Evolutionary conservation across 2,888 invertebrate genomes (phyloP), one percentile per base, ranked within the genome.

Genomic region (Tetragonisca angustula): DNA sequence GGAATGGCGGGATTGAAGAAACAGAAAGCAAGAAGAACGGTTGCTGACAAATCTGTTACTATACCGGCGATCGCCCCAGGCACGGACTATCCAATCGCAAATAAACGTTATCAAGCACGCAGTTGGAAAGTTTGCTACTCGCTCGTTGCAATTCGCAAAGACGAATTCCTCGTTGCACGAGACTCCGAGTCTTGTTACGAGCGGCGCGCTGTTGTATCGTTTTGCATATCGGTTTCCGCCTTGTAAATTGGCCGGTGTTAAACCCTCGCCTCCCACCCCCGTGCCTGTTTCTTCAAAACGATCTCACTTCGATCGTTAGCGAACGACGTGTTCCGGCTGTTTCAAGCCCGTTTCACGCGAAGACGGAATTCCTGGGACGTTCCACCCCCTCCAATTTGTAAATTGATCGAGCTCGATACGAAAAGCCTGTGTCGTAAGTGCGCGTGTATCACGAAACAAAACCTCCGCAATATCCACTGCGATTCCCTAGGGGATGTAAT

Each of bases 21-120:
- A 62, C 4, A 19, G 11, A 21, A 32, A 62, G 21, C 19, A 21
- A 32, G 0, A 21, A 4, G 11, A 15, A 17, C 65, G 49, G n/a
- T n/a, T 65, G 49, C 21, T 43, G 27, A 9, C 9, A 49, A 64
- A 77, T 64, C 61, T 32, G 36, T 71, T n/a, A 59, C 43, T 43
- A 43, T 50, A 64, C 21, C 5, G 56, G n/a, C 56, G 13, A 59
- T 59, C 52, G 27, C 6, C 43, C 5, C 9, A 43, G 11, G 43
- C 43, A 43, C 27, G 21, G 24, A 4, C 54, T 62, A 43, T 21
- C 52, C 21, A 19, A 59, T 49, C 69, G 54, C 79, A n/a, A 75
- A 69, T 43, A 54, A 75, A 69, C 52, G 61, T 75, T 54, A 69
- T 59, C 76, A 13, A 62, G n/a, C 43, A 43, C 50, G 61, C 4